These are phyloP conservation scores for Rhyacophila evoluta DNA, from an alignment of 2,888 invertebrate genomes.

Conservation along the genomic window DNA sequence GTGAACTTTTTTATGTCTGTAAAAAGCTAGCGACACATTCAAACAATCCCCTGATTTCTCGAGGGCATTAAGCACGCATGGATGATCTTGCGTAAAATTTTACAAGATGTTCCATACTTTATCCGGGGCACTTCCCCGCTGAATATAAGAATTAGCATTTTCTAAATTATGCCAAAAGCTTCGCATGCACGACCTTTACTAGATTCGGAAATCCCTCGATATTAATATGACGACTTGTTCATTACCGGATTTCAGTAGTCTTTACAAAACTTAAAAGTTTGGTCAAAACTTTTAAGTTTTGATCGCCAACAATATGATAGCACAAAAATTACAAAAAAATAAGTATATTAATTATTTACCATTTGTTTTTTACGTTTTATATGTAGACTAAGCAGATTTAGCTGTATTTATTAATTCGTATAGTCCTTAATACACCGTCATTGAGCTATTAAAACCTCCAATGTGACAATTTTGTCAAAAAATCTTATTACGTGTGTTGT, in stretches of 20 bases:
- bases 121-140: slow-evolving; percentile 12
- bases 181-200: neutral
- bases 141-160: slow-evolving; percentile 24
- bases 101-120: slow-evolving; percentile 20
- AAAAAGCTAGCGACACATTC: slow-evolving; percentile 18
- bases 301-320: too few relatives aligned
- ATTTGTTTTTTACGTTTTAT: too few relatives aligned
- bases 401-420: too few relatives aligned
- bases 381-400: too few relatives aligned
- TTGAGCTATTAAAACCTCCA: too few relatives aligned
- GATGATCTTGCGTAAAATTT: slow-evolving; percentile 37
- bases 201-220: slow-evolving; percentile 18
- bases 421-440: too few relatives aligned
- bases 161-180: slow-evolving; percentile 8
- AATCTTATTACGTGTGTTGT: too few relatives aligned
- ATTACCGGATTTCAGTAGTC: neutral
- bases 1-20: slow-evolving; percentile 3
- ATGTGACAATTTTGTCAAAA: too few relatives aligned
- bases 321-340: too few relatives aligned
- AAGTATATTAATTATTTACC: too few relatives aligned
- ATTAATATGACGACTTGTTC: neutral
- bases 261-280: too few relatives aligned
- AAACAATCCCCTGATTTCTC: slow-evolving; percentile 38
- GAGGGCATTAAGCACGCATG: slow-evolving; percentile 36
- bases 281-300: too few relatives aligned